These are phyloP conservation scores for Tetanocera ferruginea DNA, from an alignment of 2,888 invertebrate species.

Conservation along the genomic window DNA sequence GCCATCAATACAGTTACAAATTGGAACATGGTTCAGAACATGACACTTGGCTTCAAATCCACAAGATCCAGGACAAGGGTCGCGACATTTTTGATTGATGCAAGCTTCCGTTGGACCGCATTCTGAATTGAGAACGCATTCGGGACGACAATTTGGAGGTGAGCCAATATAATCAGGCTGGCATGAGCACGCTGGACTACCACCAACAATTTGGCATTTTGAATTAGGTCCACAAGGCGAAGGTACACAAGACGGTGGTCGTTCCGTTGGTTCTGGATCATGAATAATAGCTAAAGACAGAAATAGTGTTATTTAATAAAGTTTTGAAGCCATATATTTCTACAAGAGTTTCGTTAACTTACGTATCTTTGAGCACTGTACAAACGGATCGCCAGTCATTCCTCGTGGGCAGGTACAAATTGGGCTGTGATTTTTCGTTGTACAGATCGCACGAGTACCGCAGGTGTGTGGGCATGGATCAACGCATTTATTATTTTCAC, in stretches of 20 bases:
- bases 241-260: constrained; percentile 82
- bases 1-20: constrained; percentile 82
- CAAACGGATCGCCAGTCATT: constrained; percentile 90
- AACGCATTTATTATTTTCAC: constrained; percentile 86
- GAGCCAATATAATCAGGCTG: constrained; percentile 82
- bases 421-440: constrained; percentile 86
- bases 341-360: constrained; percentile 67
- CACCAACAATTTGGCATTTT: constrained; percentile 81
- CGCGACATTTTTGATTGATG: constrained; percentile 83
- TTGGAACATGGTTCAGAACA: constrained; percentile 84
- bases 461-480: constrained; percentile 92
- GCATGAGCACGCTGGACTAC: constrained; percentile 84
- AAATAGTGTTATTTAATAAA: neutral
- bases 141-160: constrained; percentile 84
- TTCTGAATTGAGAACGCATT: constrained; percentile 84
- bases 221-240: constrained; percentile 90
- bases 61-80: constrained; percentile 87
- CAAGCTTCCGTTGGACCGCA: constrained; percentile 84
- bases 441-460: constrained; percentile 87
- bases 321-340: neutral
- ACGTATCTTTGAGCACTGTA: constrained; percentile 80
- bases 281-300: constrained; percentile 51
- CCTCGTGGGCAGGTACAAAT: constrained; percentile 88
- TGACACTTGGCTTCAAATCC: constrained; percentile 84
- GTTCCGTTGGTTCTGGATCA: constrained; percentile 72